Evolutionary conservation across 2,797 vertebrate species (phyloP).

Genomic region (Squalus acanthias): DNA sequence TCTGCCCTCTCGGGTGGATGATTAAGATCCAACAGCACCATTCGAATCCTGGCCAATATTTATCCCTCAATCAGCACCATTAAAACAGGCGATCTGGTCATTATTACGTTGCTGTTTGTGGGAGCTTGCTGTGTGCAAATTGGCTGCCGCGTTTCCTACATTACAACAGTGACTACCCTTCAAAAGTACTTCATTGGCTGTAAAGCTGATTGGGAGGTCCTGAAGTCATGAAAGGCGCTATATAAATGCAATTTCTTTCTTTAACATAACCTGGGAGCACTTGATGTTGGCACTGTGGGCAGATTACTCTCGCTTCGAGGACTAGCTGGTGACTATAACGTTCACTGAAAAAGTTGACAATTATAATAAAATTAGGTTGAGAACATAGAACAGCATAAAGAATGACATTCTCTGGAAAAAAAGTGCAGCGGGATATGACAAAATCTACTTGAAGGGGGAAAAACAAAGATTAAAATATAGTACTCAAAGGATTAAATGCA

Average conservation of each 20-base stretch:
- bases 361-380: not conserved
- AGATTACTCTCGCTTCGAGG: not conserved
- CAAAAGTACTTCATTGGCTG: not conserved
- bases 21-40: not conserved
- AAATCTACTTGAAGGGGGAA: not conserved
- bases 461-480: not conserved
- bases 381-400: not conserved
- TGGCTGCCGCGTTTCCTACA: not conserved
- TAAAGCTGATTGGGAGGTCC: not conserved
- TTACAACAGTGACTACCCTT: not conserved
- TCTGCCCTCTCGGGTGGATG: not conserved
- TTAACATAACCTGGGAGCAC: not conserved
- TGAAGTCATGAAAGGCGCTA: not conserved
- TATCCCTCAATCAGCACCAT: not conserved
- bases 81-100: not conserved
- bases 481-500: slow-evolving; percentile 18
- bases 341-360: not conserved
- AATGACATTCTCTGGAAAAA: not conserved
- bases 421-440: no score
- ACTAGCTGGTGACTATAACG: not conserved
- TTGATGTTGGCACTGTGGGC: not conserved
- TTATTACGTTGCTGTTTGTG: not conserved
- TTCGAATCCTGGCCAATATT: no score
- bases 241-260: not conserved
- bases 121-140: not conserved